Evolutionary conservation across 2,113 vertebrate genomes (phyloP), one percentile per base, ranked within the genome.

Genomic region (Myotis davidii): DNA sequence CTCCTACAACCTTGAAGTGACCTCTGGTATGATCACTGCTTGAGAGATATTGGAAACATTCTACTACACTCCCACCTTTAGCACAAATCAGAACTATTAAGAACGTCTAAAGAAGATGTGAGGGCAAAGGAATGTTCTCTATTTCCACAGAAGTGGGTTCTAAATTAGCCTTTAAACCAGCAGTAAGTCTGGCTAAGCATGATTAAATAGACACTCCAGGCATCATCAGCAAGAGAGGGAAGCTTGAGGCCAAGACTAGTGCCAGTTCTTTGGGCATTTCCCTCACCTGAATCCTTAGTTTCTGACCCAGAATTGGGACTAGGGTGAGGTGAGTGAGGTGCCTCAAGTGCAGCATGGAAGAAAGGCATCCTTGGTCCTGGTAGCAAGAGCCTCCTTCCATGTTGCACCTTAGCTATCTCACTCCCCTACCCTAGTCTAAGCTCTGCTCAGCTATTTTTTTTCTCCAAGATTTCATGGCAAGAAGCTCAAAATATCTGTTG

Each of bases 241-340:
- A 73, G 14, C 11, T 27, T 4, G 32, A 13, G 9, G 6, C 72
- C n/a, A 88, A 92, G 25, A 42, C 1, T 5, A 37, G 14, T 50
- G 7, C 17, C 54, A 67, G 52, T 81, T 23, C 32, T 64, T 70
- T 13, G 9, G 54, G 21, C n/a, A 76, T 16, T 77, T 92, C 34
- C 18, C 20, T 20, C 32, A 0, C 6, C 16, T 52, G 27, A 85
- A 52, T 48, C 42, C 86, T 85, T 48, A 29, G 37, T 21, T 85
- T 82, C 54, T 37, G 17, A 83, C 10, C 9, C 34, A 86, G 48
- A 23, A 12, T 1, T 64, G 37, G 59, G 21, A 50, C 18, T 13
- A 56, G 9, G 2, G 23, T 23, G n/a, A 54, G 25, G 16, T 0
- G 0, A 61, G 32, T 8, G 39, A 67, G 9, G 5, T 42, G 11